phyloP scores from a whole-genome alignment of 2,797 vertebrate species.

The Champsocephalus gunnari region DNA sequence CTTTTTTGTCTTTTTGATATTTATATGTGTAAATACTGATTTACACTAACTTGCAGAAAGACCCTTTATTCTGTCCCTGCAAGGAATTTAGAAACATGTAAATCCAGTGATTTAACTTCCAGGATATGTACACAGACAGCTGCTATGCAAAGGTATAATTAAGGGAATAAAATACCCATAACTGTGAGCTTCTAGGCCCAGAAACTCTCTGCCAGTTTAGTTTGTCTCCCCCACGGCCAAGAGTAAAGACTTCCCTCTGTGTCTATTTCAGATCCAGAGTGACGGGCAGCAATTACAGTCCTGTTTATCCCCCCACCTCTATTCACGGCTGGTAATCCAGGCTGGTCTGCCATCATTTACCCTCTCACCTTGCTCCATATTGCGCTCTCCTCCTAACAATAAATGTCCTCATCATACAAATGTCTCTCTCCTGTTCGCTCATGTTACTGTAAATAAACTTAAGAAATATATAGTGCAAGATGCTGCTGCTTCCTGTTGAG shows the following conservation, averaged over 20 bases:
- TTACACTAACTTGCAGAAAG: not conserved
- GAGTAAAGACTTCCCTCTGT: slow-evolving; percentile 41
- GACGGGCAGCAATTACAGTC: slow-evolving; percentile 67
- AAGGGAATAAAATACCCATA: slow-evolving; percentile 2
- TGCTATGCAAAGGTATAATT: not conserved
- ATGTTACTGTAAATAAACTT: slow-evolving; percentile 7
- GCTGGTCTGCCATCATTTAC: slow-evolving; percentile 57
- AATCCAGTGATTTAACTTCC: slow-evolving; percentile 24
- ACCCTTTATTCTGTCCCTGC: slow-evolving; percentile 14
- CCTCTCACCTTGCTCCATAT: slow-evolving; percentile 27
- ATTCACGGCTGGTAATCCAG: slow-evolving; percentile 69
- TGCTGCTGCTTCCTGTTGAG: slow-evolving; percentile 1
- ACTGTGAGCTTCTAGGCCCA: not conserved
- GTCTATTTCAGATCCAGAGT: slow-evolving; percentile 66
- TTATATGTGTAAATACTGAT: too few species aligned
- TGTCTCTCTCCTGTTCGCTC: not conserved
- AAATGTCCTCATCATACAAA: not conserved
- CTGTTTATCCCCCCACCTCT: slow-evolving; percentile 63
- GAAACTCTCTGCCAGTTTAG: not conserved
- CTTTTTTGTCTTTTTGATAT: too few species aligned
- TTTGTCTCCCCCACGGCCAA: slow-evolving; percentile 27
- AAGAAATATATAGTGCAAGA: not conserved
- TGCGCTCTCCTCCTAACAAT: slow-evolving; percentile 12
- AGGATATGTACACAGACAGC: slow-evolving; percentile 12
- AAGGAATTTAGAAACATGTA: slow-evolving; percentile 19